These are phyloP conservation scores for Ennomos fuscantarius DNA, from an alignment of 2,888 invertebrate species.

Conservation along the genomic window DNA sequence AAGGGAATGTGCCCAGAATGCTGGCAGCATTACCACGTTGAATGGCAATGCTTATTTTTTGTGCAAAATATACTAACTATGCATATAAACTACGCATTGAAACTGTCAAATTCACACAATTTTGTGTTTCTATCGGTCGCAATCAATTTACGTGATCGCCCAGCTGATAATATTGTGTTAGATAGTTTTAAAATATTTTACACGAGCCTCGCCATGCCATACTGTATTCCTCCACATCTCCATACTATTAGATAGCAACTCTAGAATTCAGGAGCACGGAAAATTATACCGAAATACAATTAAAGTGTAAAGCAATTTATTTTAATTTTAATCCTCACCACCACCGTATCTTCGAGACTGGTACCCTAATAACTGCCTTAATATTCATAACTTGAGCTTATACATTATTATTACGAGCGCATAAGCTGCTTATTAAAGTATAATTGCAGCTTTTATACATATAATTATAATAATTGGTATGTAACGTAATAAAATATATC, in stretches of 20 bases:
- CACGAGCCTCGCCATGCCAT: conserved; percentile 49
- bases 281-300: conserved; percentile 84
- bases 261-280: conserved; percentile 81
- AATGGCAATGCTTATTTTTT: too few species aligned
- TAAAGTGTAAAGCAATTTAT: conserved; percentile 82
- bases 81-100: too few species aligned
- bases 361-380: conserved; percentile 60
- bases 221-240: conserved; percentile 55
- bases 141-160: too few species aligned
- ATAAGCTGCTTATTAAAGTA: conserved; percentile 57
- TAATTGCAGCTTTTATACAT: conserved; percentile 44
- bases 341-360: conserved; percentile 51
- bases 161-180: too few species aligned
- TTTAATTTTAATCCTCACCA: conserved; percentile 79
- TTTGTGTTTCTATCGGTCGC: too few species aligned
- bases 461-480: conserved; percentile 16
- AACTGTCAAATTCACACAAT: too few species aligned
- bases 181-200: conserved; percentile 12
- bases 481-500: conserved; percentile 18
- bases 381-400: conserved; percentile 63
- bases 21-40: too few species aligned
- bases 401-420: conserved; percentile 55
- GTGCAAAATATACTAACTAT: too few species aligned
- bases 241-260: conserved; percentile 68
- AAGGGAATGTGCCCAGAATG: too few species aligned